Evolutionary conservation across 2,113 vertebrate species (phyloP).

Genomic region (Amblyopsis rosae): DNA sequence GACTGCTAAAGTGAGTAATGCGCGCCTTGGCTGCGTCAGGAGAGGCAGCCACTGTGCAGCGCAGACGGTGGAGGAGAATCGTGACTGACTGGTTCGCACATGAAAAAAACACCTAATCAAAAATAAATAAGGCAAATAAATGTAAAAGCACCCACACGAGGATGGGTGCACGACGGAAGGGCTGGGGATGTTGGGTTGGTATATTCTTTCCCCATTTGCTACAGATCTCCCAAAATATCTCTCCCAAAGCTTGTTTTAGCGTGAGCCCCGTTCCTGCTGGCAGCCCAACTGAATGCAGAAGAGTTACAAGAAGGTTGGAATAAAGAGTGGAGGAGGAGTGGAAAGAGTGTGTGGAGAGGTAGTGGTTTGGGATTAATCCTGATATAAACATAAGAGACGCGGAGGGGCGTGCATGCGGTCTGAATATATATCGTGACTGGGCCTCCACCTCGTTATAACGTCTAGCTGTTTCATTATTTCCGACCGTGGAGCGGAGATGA

Average conservation of each 20-base stretch:
- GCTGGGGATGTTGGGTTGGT: constrained; percentile 48
- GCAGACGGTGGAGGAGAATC: constrained; percentile 96
- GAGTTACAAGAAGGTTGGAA: constrained; percentile 55
- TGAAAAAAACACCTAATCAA: constrained; percentile 78
- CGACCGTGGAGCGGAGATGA: constrained; percentile 65
- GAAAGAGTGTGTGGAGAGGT: constrained; percentile 7
- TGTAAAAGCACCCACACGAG: constrained; percentile 10
- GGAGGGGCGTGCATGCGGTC: constrained; percentile 76
- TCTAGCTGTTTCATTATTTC: constrained; percentile 76
- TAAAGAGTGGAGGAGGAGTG: neutral
- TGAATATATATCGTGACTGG: constrained; percentile 85
- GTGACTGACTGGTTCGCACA: constrained; percentile 96
- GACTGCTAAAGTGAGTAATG: constrained; percentile 97
- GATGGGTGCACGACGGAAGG: constrained; percentile 20
- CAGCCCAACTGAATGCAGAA: constrained; percentile 83
- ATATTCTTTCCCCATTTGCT: constrained; percentile 45
- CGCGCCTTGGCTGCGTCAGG: constrained; percentile 94
- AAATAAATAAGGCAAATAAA: constrained; percentile 56
- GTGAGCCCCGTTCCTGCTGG: constrained; percentile 62
- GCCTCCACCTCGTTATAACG: constrained; percentile 79
- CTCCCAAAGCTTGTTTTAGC: constrained; percentile 52
- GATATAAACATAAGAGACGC: constrained; percentile 46
- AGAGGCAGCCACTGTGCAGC: constrained; percentile 96
- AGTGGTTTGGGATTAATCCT: constrained; percentile 55
- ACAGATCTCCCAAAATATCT: constrained; percentile 4